Base-by-base conservation (phyloP, 2,113 vertebrate genomes). In the Cnemophilus loriae region DNA sequence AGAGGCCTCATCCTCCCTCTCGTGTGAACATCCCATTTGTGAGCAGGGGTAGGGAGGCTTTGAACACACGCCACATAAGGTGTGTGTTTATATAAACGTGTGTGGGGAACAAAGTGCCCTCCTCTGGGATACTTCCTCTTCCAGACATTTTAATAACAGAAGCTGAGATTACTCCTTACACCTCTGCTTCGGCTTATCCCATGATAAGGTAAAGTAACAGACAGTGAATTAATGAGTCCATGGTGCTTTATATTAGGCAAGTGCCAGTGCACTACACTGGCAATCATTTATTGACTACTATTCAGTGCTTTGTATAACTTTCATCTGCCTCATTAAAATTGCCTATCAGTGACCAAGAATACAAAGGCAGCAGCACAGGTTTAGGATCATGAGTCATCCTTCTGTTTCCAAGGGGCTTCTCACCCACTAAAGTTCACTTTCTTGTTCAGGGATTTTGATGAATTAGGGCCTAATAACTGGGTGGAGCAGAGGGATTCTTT, bases 301-400 rank as follows among this genome's bases (percentile, higher is more conserved):
- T 89, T 90, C 89, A 91, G 27, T 95, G 73, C 90, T 94, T 96
- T 95, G 91, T 96, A 46, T 95, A 96, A 91, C 63, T 78, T 84
- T 96, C 70, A 95, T 97, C 84, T 95, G 82, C 97, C 90, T 97
- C 96, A 90, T 94, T 98, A 97, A 97, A 97, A 96, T 90, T 94
- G 81, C 67, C 95, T 90, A 78, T 93, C 91, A 80, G 44, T 96
- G 97, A 93, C 78, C 89, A 91, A 93, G 91, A 84, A 56, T 70
- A 42, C 47, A 67, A 73, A 70, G n/a, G 28, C 55, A 74, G 75
- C 47, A 86, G 60, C 71, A 26, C 30, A 52, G 21, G 32, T 84
- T 92, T 75, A 41, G 67, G 57, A 33, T 44, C 20, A 1, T 81
- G 77, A 89, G 41, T 92, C 55, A 84, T n/a, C 68, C 59, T 35